These are phyloP conservation scores for Gavialis gangeticus DNA, from an alignment of 2,113 vertebrate species.

Conservation along the genomic window DNA sequence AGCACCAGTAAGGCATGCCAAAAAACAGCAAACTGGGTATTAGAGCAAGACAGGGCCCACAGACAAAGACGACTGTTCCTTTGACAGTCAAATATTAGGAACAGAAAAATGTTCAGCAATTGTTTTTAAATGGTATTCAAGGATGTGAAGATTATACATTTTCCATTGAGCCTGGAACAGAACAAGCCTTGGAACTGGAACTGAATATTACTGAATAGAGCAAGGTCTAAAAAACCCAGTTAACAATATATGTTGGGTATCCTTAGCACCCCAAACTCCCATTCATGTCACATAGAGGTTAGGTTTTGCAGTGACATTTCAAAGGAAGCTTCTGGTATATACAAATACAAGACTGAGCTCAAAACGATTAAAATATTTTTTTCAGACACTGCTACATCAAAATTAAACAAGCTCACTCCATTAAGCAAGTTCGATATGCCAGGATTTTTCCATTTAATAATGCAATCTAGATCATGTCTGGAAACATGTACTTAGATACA, in stretches of 20 bases:
- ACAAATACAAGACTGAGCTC: neutral
- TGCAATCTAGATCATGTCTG: neutral
- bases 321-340: neutral
- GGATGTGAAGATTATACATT: neutral
- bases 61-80: neutral
- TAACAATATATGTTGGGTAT: neutral
- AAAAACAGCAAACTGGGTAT: neutral
- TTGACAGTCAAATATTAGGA: neutral
- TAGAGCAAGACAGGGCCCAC: neutral
- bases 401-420: neutral
- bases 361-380: neutral
- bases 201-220: neutral
- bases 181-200: neutral
- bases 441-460: neutral
- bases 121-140: neutral
- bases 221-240: neutral
- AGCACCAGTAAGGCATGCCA: neutral
- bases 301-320: neutral
- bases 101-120: neutral
- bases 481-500: neutral
- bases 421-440: neutral
- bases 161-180: neutral
- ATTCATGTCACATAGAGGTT: rapidly evolving
- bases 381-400: neutral
- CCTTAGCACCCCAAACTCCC: neutral